Evolutionary conservation across 2,113 vertebrate species (phyloP).

Genomic region (Triplophysa rosa): DNA sequence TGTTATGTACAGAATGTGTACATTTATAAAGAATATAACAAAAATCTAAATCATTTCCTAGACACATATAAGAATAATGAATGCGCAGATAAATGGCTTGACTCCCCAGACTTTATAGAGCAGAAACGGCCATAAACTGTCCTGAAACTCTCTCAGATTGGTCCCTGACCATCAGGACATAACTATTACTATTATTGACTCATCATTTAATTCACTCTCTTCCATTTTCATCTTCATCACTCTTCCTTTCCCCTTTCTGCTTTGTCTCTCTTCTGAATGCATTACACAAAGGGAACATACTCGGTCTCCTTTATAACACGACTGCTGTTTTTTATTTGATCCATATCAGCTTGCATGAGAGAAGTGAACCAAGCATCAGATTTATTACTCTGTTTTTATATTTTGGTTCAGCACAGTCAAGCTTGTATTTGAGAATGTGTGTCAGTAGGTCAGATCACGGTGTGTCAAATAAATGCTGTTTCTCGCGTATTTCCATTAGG

Average conservation of each 20-base stretch:
- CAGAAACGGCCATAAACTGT: neutral
- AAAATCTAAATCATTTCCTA: too few relatives aligned
- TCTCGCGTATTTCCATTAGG: neutral
- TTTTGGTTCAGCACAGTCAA: neutral
- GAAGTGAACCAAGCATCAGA: neutral
- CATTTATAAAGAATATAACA: too few relatives aligned
- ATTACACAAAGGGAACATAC: neutral
- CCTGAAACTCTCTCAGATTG: too few relatives aligned
- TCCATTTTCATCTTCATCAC: neutral
- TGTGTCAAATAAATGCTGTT: slow-evolving; percentile 19
- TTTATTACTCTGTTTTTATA: neutral
- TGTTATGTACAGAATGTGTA: too few relatives aligned
- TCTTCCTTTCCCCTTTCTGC: neutral
- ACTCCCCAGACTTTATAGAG: too few relatives aligned
- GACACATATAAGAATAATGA: too few relatives aligned
- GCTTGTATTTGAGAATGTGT: slow-evolving; percentile 4
- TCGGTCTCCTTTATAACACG: neutral
- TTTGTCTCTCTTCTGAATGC: neutral
- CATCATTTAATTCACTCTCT: slow-evolving; percentile 1
- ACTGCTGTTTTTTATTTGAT: neutral
- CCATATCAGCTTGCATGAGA: neutral
- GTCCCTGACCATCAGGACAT: too few relatives aligned
- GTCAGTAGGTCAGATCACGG: slow-evolving; percentile 14
- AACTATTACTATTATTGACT: too few relatives aligned
- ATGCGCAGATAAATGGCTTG: too few relatives aligned